Evolutionary conservation across 2,113 vertebrate genomes (phyloP).

Genomic region (Percina caprodes): DNA sequence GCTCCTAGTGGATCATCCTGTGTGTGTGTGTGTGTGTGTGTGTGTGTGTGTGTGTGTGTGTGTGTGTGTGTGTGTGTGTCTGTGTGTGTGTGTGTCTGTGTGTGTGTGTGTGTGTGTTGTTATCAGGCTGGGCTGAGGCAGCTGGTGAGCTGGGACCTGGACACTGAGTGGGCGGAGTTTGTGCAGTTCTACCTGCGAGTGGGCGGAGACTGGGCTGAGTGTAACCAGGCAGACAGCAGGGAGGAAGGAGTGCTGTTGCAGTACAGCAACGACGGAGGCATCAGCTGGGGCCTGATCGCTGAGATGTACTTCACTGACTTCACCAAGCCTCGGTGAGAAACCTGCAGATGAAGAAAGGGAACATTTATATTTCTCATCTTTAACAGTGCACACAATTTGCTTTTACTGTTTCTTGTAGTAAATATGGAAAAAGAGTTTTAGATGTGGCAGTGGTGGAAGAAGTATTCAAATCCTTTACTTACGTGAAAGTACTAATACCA

Average conservation of each 20-base stretch:
- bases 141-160: constrained; percentile 95
- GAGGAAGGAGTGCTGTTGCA: constrained; percentile 96
- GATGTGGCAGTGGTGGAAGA: neutral
- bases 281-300: constrained; percentile 95
- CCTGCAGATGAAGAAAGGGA: neutral
- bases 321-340: constrained; percentile 90
- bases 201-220: constrained; percentile 91
- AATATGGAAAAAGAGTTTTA: neutral
- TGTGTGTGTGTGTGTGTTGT: constrained; percentile 16
- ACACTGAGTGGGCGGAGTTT: constrained; percentile 98
- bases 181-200: constrained; percentile 98
- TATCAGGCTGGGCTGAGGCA: constrained; percentile 93
- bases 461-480: no score
- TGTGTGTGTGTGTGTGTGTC: constrained; percentile 18
- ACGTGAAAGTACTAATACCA: no score
- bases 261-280: constrained; percentile 96
- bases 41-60: constrained; percentile 19
- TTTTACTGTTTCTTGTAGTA: neutral
- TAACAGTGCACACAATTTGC: neutral
- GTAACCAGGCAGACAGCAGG: constrained; percentile 95
- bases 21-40: constrained; percentile 19
- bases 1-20: neutral
- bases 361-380: neutral
- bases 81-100: constrained; percentile 19
- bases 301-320: constrained; percentile 99